Conservation (phyloP, 2,797 vertebrate genomes). For the Peromyscus eremicus region DNA sequence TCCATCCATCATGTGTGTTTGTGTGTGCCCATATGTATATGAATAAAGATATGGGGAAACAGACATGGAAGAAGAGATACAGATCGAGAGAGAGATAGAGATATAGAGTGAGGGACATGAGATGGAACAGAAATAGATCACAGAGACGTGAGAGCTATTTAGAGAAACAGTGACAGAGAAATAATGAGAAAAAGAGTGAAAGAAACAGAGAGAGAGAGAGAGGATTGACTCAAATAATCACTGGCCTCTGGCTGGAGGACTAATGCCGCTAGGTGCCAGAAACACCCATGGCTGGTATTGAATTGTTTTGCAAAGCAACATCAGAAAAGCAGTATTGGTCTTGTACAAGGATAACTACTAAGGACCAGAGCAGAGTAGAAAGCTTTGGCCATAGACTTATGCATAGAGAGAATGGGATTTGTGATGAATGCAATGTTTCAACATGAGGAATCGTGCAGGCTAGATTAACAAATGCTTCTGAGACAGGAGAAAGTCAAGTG, state of each 20-base stretch:
- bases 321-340: not conserved
- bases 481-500: slow-evolving; percentile 49
- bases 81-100: not conserved
- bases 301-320: slow-evolving; percentile 19
- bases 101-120: not conserved
- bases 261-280: not conserved
- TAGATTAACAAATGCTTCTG: slow-evolving; percentile 54
- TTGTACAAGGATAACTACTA: slow-evolving; percentile 18
- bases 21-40: not conserved
- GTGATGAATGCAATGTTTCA: slow-evolving; percentile 51
- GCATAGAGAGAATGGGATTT: not conserved
- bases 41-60: not conserved
- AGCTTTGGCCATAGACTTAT: not conserved
- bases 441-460: not conserved
- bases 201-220: not conserved
- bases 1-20: not conserved
- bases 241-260: slow-evolving; percentile 43
- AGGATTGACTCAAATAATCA: not conserved
- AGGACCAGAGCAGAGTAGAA: slow-evolving; percentile 36
- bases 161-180: not conserved
- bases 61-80: not conserved
- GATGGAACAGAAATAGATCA: not conserved
- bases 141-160: not conserved
- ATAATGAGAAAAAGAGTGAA: not conserved
- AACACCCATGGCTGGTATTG: not conserved